Base-by-base conservation (phyloP, 2,888 invertebrate species). In the Kryphioiulus occultus region DNA sequence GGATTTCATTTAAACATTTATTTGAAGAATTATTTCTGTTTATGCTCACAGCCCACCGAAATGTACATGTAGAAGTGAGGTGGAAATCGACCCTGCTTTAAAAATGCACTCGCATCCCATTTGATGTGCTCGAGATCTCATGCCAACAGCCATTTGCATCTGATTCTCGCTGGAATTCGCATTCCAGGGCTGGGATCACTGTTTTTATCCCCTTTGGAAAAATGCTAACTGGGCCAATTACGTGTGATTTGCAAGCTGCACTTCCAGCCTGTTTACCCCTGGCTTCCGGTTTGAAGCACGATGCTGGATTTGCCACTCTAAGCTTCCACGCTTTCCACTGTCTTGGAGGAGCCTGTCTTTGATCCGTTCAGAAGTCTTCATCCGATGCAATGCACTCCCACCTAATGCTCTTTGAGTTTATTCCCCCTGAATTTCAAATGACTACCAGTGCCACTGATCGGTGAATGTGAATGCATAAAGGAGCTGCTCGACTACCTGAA, bases 161-260 rank as follows among this genome's bases (percentile, higher is more conserved):
- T 59, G n/a, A n/a, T 59, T 68, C 68, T 68, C 26, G 19, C 10
- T 26, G 68, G 68, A 68, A 68, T 68, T 68, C 68, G 68, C 68
- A 68, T 68, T 68, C 68, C 68, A 68, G 68, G 10, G 26, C 68
- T 68, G 68, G 22, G n/a, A 68, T 10, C 12, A 26, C 26, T 68
- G 68, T n/a, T 68, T 68, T 68, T 68, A 68, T 68, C 68, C 68
- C 26, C 22, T 68, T 26, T 68, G 2, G 22, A 26, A 26, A 68
- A 68, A 68, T 68, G 68, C 68, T 68, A 68, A 68, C 68, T 68
- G 68, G 68, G 22, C 68, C 68, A 68, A 68, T 68, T 68, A 68
- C 10, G 68, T 68, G 68, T 68, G 68, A 68, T 68, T 68, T 68
- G 22, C 68, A 26, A 68, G 68, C 68, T 68, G 68, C 26, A 26